Evolutionary conservation across 2,113 vertebrate species (phyloP).

Genomic region (Syrrhaptes paradoxus): DNA sequence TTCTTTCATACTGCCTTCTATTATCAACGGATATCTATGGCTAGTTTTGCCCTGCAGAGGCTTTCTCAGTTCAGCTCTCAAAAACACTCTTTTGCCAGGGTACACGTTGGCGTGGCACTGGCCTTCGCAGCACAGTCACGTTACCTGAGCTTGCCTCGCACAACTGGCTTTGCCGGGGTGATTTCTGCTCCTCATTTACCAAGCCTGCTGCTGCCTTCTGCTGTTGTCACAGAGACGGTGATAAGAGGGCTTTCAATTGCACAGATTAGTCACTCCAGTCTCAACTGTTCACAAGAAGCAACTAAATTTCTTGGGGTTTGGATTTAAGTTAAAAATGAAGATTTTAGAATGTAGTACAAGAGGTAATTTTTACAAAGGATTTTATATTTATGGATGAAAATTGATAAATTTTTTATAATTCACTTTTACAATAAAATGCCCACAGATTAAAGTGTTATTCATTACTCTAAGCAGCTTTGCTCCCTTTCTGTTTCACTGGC

Average conservation of each 20-base stretch:
- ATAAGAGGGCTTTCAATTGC: slow-evolving; percentile 3
- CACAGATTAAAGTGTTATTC: slow-evolving; percentile 36
- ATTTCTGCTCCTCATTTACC: neutral
- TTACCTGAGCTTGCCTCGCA: neutral
- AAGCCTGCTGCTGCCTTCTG: neutral
- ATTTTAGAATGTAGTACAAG: slow-evolving; percentile 20
- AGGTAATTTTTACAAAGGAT: slow-evolving; percentile 36
- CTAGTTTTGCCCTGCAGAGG: neutral
- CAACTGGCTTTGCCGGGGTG: neutral
- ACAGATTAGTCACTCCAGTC: neutral
- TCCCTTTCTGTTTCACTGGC: neutral
- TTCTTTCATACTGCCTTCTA: neutral
- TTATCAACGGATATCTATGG: neutral
- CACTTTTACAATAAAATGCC: slow-evolving; percentile 30
- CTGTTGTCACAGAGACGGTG: neutral
- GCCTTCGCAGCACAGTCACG: neutral
- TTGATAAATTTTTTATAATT: slow-evolving; percentile 57
- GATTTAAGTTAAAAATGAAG: slow-evolving; percentile 52
- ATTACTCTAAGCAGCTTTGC: slow-evolving; percentile 6
- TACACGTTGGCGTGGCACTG: neutral
- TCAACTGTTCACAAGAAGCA: neutral
- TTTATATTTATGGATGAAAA: slow-evolving; percentile 58
- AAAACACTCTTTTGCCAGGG: neutral
- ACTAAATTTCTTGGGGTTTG: neutral
- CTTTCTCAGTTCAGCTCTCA: neutral